Percentiles rank a stretch among this genome's conserved stretches.
phyloP scores from a whole-genome alignment of 2,113 vertebrate genomes.

The Cepphus grylle region DNA sequence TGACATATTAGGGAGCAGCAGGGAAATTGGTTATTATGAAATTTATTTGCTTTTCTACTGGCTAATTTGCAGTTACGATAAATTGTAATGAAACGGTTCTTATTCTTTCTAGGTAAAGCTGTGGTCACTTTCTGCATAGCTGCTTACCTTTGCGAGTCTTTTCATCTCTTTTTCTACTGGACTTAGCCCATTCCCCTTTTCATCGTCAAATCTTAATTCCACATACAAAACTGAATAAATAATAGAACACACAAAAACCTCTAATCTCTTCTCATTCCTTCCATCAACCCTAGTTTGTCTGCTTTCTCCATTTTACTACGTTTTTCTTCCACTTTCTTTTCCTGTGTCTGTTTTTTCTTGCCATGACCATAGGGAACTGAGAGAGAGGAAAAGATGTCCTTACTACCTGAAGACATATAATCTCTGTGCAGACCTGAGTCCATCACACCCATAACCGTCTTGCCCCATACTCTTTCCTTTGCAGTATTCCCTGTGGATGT shows the following conservation, averaged over 20 bases:
- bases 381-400: neutral
- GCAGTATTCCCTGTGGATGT: neutral
- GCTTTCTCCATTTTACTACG: neutral
- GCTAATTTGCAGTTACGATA: neutral
- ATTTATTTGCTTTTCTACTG: neutral
- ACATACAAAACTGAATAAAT: neutral
- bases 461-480: neutral
- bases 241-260: neutral
- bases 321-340: neutral
- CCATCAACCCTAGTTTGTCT: neutral
- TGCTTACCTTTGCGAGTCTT: neutral
- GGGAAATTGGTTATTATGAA: neutral
- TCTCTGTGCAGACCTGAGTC: neutral
- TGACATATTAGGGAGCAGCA: neutral
- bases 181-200: neutral
- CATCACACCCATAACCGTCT: neutral
- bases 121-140: neutral
- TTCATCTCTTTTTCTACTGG: neutral
- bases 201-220: neutral
- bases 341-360: neutral
- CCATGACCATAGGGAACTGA: neutral
- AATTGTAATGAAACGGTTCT: neutral
- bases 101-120: neutral
- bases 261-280: neutral
- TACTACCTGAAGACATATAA: neutral